A percentile compares a stretch with the other conserved stretches of the same genome.
Conservation (phyloP, 2,888 invertebrate genomes). For the Galerucella calmariensis region DNA sequence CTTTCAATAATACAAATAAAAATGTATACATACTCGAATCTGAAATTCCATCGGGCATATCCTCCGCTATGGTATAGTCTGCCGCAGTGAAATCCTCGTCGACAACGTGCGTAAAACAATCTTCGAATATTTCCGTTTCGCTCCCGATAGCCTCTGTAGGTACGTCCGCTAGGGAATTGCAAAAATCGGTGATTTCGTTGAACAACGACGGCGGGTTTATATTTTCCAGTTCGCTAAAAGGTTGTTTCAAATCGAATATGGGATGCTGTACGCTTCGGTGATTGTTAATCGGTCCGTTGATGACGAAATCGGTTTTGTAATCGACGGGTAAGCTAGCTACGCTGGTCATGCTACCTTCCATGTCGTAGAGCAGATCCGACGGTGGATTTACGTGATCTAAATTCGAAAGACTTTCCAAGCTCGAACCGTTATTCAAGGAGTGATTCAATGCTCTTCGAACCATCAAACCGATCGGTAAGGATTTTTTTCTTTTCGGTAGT, state of each 20-base stretch:
- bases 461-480: constrained; percentile 76
- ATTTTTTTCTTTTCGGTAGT: constrained; percentile 69
- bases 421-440: constrained; percentile 60
- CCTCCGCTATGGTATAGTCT: constrained; percentile 18
- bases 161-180: constrained; percentile 66
- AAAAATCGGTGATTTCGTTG: constrained; percentile 75
- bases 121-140: constrained; percentile 66
- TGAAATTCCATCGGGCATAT: constrained; percentile 19
- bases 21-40: constrained; percentile 8
- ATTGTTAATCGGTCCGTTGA: constrained; percentile 60
- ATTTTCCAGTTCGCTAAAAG: constrained; percentile 73
- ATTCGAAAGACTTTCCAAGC: constrained; percentile 76
- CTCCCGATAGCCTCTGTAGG: constrained; percentile 69
- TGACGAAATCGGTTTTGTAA: constrained; percentile 64
- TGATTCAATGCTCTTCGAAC: constrained; percentile 78
- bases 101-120: constrained; percentile 65
- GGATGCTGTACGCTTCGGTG: constrained; percentile 47
- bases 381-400: constrained; percentile 87
- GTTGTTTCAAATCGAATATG: constrained; percentile 62
- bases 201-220: constrained; percentile 78
- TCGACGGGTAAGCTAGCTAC: constrained; percentile 81
- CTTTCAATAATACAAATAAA: no score
- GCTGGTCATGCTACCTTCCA: constrained; percentile 86
- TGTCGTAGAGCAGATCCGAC: constrained; percentile 77
- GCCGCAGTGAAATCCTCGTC: constrained; percentile 18